Evolutionary conservation across 1,140 invertebrate genomes (phyloP).

Genomic region (Heliothis virescens): DNA sequence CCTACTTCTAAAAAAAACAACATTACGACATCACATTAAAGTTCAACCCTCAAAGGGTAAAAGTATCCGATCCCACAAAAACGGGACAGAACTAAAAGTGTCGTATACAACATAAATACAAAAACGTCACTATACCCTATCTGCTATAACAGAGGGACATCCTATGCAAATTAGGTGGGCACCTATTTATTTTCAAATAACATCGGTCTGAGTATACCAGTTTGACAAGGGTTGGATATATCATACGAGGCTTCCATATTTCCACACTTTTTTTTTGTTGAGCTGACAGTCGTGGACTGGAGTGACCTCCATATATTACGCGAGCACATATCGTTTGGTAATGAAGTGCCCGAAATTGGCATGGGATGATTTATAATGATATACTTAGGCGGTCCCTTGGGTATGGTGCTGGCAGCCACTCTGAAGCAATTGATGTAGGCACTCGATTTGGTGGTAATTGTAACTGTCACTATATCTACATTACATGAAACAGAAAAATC

Average conservation of each 20-base stretch:
- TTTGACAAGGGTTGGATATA: slow-evolving; percentile 73
- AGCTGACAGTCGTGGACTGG: slow-evolving; percentile 50
- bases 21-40: slow-evolving; percentile 36
- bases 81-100: slow-evolving; percentile 34
- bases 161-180: slow-evolving; percentile 64
- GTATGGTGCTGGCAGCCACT: not conserved
- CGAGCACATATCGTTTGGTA: slow-evolving; percentile 50
- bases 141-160: slow-evolving; percentile 34
- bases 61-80: slow-evolving; percentile 42
- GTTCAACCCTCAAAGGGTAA: slow-evolving; percentile 25
- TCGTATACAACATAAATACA: slow-evolving; percentile 41
- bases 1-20: not conserved
- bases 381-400: slow-evolving; percentile 11
- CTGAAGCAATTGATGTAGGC: slow-evolving; percentile 1
- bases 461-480: not conserved
- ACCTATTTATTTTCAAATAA: slow-evolving; percentile 71
- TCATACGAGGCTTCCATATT: slow-evolving; percentile 68
- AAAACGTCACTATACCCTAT: slow-evolving; percentile 27
- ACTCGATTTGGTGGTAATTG: not conserved
- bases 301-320: slow-evolving; percentile 66
- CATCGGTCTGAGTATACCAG: slow-evolving; percentile 56
- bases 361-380: slow-evolving; percentile 45
- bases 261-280: slow-evolving; percentile 61
- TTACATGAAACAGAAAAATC: no score
- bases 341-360: slow-evolving; percentile 49